A percentile compares a stretch with the other conserved stretches of the same genome.
These are phyloP conservation scores for Stenchaetothrips biformis DNA, from an alignment of 2,888 invertebrate species.

Conservation along the genomic window DNA sequence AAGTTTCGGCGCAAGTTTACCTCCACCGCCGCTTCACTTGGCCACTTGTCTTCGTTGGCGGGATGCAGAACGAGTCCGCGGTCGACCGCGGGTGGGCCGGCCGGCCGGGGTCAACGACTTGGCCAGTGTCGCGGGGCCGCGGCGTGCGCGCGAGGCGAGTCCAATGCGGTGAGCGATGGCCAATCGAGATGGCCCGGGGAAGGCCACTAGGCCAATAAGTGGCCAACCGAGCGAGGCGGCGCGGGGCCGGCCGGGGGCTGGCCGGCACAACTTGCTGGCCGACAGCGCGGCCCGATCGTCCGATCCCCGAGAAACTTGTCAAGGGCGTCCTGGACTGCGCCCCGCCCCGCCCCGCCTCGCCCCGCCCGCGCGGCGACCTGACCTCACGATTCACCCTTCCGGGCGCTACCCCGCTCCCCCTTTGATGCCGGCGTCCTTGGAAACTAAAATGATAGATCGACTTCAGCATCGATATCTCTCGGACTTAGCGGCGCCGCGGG, in stretches of 20 bases:
- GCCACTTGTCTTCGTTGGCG: background rate
- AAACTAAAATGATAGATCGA: conserved; percentile 3
- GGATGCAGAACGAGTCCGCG: background rate
- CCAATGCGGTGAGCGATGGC: background rate
- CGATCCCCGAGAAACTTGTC: background rate
- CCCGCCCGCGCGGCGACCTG: background rate
- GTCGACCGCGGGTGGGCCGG: background rate
- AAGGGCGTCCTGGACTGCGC: background rate
- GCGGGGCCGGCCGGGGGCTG: background rate
- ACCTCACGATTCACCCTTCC: background rate
- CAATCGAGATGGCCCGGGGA: background rate
- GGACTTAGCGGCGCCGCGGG: background rate
- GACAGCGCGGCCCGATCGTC: background rate
- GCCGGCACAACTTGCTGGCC: background rate
- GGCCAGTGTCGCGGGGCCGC: background rate
- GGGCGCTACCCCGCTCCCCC: background rate
- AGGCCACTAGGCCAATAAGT: background rate
- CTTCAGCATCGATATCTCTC: background rate
- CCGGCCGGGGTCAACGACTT: background rate
- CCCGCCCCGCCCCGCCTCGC: background rate
- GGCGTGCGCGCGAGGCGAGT: background rate
- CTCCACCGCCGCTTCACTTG: background rate
- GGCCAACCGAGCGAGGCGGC: background rate
- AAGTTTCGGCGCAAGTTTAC: background rate
- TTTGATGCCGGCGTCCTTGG: background rate